phyloP scores from a whole-genome alignment of 2,797 vertebrate species.

The Sebastolobus altivelis region DNA sequence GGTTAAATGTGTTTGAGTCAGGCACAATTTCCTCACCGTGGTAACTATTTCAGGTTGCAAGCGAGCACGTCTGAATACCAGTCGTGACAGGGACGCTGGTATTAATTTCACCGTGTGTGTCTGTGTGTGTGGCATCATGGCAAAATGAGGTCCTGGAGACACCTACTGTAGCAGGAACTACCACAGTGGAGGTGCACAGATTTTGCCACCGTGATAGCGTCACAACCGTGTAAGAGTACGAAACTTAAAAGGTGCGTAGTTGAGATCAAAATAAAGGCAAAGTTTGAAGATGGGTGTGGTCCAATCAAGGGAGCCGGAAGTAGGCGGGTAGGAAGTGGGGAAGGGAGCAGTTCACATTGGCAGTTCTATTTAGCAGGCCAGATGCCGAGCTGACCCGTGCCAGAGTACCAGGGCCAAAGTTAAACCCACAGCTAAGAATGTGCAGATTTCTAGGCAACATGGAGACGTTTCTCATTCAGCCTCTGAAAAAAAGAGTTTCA shows the following conservation, averaged over 20 bases:
- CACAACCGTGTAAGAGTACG: background rate
- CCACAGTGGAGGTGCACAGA: background rate
- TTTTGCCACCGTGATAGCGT: background rate
- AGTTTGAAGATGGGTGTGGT: background rate
- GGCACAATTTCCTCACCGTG: slow-evolving; percentile 1
- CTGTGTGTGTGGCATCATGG: background rate
- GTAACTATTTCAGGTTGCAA: background rate
- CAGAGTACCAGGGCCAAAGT: slow-evolving; percentile 8
- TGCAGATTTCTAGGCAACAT: background rate
- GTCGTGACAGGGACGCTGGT: background rate
- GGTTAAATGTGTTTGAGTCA: slow-evolving; percentile 21
- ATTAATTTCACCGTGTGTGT: background rate
- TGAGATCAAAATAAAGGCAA: background rate
- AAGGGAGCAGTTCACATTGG: background rate
- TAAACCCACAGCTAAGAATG: slow-evolving; percentile 28
- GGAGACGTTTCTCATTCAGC: background rate
- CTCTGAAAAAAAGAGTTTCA: background rate
- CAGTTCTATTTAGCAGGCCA: background rate
- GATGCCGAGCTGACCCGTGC: background rate
- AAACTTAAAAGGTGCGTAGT: background rate
- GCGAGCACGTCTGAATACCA: background rate
- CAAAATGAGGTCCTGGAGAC: background rate
- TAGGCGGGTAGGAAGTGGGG: no score
- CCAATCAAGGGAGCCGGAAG: no score
- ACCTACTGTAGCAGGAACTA: background rate